Base-by-base conservation (phyloP, 2,113 vertebrate genomes). In the Saccopteryx leptura region DNA sequence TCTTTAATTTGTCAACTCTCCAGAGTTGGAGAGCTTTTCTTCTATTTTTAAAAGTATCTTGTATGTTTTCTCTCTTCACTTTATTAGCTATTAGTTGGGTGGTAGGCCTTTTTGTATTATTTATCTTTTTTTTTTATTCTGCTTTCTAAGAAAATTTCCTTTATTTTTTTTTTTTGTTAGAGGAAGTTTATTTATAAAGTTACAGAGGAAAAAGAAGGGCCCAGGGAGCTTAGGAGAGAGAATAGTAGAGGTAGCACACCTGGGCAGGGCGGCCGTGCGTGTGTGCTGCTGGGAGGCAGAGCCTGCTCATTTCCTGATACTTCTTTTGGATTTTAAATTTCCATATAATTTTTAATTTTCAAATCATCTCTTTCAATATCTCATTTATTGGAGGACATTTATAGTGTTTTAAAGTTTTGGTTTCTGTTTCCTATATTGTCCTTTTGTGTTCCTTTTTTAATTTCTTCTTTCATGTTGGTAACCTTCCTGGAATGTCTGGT, bases 401-500 rank as follows among this genome's bases (percentile, higher is more conserved):
- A 52, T 19, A 72, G 33, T 90, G 9, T 90, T 94, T 80, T 69
- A 46, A 93, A 86, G 26, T 69, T 75, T 92, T 81, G 54, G 80
- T 92, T 66, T 93, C 39, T 72, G 0, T 81, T 95, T 7, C 21
- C 14, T 68, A 66, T 72, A 48, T 68, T 54, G 50, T n/a, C 50
- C 76, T 5, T 74, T 68, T 76, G 9, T 82, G 68, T 58, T 81
- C 28, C 31, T 87, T 68, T 50, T 84, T 84, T 61, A 46, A 63
- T 81, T 93, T 80, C 28, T 83, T 93, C n/a, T 90, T 81, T 81
- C 66, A 82, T 92, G 71, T 89, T 63, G 50, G 68, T 93, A 56
- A 12, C 18, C 52, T 82, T 31, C 9, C 50, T 78, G 21, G 39
- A 85, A 33, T 97, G 39, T 31, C 54, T 88, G 65, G 10, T 63